phyloP scores from a whole-genome alignment of 2,888 invertebrate genomes.

The Eristalinus sepulchralis region DNA sequence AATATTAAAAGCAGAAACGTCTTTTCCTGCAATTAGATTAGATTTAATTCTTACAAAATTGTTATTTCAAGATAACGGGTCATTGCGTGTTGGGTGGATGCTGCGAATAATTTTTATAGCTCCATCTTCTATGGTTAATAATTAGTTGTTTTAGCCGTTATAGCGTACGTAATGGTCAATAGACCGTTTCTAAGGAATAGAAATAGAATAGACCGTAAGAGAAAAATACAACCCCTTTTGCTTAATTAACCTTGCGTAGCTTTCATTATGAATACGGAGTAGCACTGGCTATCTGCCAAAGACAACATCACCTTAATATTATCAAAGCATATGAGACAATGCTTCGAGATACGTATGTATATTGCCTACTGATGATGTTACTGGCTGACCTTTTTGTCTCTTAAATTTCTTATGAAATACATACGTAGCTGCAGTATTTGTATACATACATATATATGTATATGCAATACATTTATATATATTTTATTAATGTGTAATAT shows the following conservation, averaged over 20 bases:
- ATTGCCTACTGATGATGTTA: slow-evolving; percentile 1
- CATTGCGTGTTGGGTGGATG: not conserved
- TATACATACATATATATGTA: not conserved
- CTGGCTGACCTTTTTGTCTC: slow-evolving; percentile 30
- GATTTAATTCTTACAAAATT: not conserved
- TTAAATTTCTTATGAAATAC: not conserved
- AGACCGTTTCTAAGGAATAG: not conserved
- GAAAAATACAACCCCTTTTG: slow-evolving; percentile 2
- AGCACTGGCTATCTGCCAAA: slow-evolving; percentile 1
- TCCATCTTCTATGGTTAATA: not conserved
- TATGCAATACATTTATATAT: not conserved
- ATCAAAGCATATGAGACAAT: slow-evolving; percentile 12
- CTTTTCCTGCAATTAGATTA: too few species aligned
- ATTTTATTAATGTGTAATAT: slow-evolving; percentile 15
- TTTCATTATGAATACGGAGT: slow-evolving; percentile 15
- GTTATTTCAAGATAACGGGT: not conserved
- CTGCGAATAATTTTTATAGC: not conserved
- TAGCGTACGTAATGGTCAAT: not conserved
- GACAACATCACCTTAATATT: slow-evolving; percentile 1
- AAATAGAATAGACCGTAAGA: not conserved
- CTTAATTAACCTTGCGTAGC: not conserved
- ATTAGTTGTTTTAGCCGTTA: not conserved
- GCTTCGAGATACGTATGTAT: not conserved
- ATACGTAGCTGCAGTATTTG: too few species aligned
- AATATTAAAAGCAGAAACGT: too few species aligned